Conservation (phyloP, 2,113 vertebrate genomes). For the Microcebus tavaratra region DNA sequence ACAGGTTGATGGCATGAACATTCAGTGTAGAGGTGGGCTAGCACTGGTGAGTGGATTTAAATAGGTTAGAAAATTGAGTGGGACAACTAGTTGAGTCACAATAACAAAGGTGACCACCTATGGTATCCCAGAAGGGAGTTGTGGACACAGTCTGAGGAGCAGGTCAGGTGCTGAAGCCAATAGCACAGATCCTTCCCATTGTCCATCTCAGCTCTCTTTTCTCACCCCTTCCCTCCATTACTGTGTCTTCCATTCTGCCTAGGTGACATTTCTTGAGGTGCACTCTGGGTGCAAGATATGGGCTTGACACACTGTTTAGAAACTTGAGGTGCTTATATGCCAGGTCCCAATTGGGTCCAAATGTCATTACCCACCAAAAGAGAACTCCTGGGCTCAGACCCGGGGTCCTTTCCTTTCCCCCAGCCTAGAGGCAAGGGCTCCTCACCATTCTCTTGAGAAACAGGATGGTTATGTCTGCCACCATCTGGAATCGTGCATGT, state of each 20-base stretch:
- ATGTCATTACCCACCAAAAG: too few relatives aligned
- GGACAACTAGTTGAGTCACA: not conserved
- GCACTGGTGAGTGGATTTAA: not conserved
- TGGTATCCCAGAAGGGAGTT: not conserved
- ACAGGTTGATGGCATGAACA: too few relatives aligned
- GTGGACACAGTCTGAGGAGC: not conserved
- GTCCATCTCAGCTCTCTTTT: not conserved
- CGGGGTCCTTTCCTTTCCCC: too few relatives aligned
- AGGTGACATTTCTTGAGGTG: not conserved
- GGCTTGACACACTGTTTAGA: too few relatives aligned
- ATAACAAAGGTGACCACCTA: not conserved
- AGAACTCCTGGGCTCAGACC: too few relatives aligned
- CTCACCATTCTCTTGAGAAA: not conserved
- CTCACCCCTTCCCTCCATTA: not conserved
- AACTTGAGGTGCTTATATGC: too few relatives aligned
- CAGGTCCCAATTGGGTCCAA: too few relatives aligned
- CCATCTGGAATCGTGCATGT: not conserved
- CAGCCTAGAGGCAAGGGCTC: too few relatives aligned
- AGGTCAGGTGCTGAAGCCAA: not conserved
- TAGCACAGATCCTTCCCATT: not conserved
- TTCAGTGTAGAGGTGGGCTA: too few relatives aligned
- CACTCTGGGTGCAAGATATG: not conserved
- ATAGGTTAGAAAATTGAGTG: not conserved
- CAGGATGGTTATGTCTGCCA: not conserved
- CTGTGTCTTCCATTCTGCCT: not conserved